Evolutionary conservation across 2,113 vertebrate genomes (phyloP).

Genomic region (Gallinago jamesoni): DNA sequence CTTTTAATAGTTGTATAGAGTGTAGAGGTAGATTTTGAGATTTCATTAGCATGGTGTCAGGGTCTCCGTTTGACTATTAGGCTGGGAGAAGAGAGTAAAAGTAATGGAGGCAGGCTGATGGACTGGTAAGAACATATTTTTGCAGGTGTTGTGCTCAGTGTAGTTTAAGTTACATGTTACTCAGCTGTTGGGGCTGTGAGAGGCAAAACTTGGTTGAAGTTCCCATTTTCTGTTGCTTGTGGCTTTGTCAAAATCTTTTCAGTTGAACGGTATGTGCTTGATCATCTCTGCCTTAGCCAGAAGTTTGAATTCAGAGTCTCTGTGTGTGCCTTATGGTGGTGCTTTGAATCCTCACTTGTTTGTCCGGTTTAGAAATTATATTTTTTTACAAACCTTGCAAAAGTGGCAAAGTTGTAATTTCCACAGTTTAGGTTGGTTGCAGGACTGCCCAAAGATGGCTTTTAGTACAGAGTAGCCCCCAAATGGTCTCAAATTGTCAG

Average conservation of each 20-base stretch:
- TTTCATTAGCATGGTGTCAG: background rate
- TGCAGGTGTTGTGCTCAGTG: background rate
- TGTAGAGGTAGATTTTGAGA: background rate
- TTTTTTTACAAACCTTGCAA: background rate
- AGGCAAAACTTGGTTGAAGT: background rate
- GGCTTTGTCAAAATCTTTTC: background rate
- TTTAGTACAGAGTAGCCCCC: background rate
- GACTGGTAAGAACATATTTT: background rate
- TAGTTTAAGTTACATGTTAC: background rate
- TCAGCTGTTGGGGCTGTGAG: fast-evolving
- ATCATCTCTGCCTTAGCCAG: background rate
- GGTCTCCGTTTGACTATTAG: background rate
- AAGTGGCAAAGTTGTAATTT: background rate
- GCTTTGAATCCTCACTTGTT: background rate
- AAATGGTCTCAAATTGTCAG: background rate
- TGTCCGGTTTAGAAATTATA: background rate
- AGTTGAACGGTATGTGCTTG: background rate
- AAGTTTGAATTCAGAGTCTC: background rate
- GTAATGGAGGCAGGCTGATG: background rate
- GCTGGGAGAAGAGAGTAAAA: background rate
- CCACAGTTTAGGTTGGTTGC: background rate
- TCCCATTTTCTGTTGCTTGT: background rate
- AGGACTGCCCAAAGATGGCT: background rate
- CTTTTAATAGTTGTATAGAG: background rate
- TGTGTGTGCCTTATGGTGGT: background rate